Conservation (phyloP, 2,113 vertebrate genomes). For the Chloropsis cyanopogon region DNA sequence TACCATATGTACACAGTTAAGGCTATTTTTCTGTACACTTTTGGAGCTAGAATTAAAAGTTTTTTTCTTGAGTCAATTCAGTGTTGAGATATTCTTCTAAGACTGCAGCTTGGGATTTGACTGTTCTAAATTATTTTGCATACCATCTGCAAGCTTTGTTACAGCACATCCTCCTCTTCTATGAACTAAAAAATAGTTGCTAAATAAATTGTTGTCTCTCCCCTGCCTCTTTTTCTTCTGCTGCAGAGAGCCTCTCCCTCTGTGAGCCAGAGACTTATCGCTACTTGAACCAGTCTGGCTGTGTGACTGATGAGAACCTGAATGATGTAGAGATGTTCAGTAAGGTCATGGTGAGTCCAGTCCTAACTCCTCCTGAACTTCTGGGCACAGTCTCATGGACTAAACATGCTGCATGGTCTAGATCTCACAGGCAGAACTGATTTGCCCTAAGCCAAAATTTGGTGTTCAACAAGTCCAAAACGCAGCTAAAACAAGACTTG, state of each 20-base stretch:
- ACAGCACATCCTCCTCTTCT: not conserved
- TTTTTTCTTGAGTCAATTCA: not conserved
- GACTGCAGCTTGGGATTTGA: not conserved
- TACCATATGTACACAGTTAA: not conserved
- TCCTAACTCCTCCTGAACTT: not conserved
- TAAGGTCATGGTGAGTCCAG: conserved; percentile 85
- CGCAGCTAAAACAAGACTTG: not conserved
- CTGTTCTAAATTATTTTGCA: not conserved
- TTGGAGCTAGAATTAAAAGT: not conserved
- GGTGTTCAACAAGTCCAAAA: not conserved
- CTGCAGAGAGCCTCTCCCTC: conserved; percentile 82
- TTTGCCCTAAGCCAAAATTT: not conserved
- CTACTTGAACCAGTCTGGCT: conserved; percentile 88
- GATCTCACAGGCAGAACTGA: not conserved
- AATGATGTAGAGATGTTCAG: conserved; percentile 83
- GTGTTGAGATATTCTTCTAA: not conserved
- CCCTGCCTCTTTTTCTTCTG: not conserved
- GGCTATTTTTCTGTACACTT: not conserved
- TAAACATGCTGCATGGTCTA: not conserved
- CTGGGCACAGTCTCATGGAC: not conserved
- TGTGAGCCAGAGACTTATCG: conserved; percentile 79
- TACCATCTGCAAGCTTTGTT: not conserved
- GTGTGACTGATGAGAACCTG: conserved; percentile 79
- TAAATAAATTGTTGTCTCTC: not conserved
- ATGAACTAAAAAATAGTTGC: not conserved